Evolutionary conservation across 2,888 invertebrate species (phyloP), one percentile per base, ranked within the genome.

Genomic region (Pseudoips prasinana): DNA sequence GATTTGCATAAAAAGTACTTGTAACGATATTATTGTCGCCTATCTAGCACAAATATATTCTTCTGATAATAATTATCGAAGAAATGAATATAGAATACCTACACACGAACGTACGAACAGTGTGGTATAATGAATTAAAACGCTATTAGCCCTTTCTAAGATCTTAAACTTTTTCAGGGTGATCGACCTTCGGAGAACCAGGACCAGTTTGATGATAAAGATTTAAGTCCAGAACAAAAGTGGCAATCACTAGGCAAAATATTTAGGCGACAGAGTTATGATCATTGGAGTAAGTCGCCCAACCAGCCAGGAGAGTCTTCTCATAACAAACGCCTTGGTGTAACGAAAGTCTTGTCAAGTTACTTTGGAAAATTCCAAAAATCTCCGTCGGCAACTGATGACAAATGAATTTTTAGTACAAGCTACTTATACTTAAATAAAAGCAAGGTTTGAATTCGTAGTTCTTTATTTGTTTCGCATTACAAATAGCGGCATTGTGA

Each of bases 211-310:
- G 76, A 77, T 22, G 75, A 74, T 22, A 81, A 81, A 55, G 76
- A 79, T 58, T 58, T 85, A 32, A 71, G 58, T 39, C 73, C 76
- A 26, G 87, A 88, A 43, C 87, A 84, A 50, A 88, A 87, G 58
- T 88, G 88, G 87, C 88, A 88, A 55, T 87, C 87, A 18, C 54
- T 88, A 44, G 88, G 88, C 0, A 88, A 88, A 72, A 75, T 87
- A 28, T 88, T 88, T 49, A 70, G 80, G 45, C 86, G 88, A 29
- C 85, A 86, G 70, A 85, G 80, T 57, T 76, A 81, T 46, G 86
- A 87, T 39, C 69, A 77, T 30, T 79, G 76, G 73, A 76, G 63
- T 38, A 85, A 78, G 50, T 55, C 74, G 3, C 29, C 74, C 14
- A 73, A 52, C 44, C 66, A 69, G 38, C 73, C 71, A 49, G 85